phyloP scores from a whole-genome alignment of 2,797 vertebrate genomes.

The Ctenochaetus hawaiiensis region DNA sequence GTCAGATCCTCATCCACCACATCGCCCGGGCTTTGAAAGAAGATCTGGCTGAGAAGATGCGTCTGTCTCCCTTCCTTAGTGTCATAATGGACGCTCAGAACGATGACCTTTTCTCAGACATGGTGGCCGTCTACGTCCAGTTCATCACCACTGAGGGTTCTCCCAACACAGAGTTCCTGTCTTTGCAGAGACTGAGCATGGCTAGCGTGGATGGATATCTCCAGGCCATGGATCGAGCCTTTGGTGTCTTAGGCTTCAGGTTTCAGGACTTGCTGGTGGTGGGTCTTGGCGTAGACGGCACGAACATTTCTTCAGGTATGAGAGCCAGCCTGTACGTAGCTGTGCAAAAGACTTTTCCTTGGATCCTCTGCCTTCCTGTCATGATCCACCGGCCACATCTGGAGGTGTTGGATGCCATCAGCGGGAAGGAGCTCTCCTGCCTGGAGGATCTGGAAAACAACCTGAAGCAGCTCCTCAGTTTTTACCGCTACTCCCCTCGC shows the following conservation, averaged over 20 bases:
- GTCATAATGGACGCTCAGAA: conserved; percentile 95
- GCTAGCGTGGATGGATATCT: conserved; percentile 92
- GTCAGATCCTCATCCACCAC: conserved; percentile 95
- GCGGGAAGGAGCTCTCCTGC: conserved; percentile 95
- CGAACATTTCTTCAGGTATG: conserved; percentile 90
- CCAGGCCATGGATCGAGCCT: conserved; percentile 93
- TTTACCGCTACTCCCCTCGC: conserved; percentile 95
- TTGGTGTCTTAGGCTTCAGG: conserved; percentile 89
- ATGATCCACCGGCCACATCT: conserved; percentile 96
- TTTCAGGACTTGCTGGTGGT: conserved; percentile 92
- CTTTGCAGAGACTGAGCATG: conserved; percentile 92
- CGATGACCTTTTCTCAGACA: conserved; percentile 92
- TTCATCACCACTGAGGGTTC: conserved; percentile 92
- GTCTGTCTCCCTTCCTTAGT: conserved; percentile 93
- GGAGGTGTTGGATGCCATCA: conserved; percentile 95
- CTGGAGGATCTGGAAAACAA: conserved; percentile 97
- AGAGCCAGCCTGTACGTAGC: conserved; percentile 92
- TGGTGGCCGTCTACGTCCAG: conserved; percentile 93
- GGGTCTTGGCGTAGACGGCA: conserved; percentile 92
- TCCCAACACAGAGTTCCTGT: conserved; percentile 93
- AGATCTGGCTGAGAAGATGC: conserved; percentile 94
- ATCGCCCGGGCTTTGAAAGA: conserved; percentile 92
- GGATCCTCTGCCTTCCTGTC: conserved; percentile 94
- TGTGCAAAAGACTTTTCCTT: conserved; percentile 93
- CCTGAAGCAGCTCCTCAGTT: conserved; percentile 95